Evolutionary conservation across 2,888 invertebrate species (phyloP).

Genomic region (Nineta flava): DNA sequence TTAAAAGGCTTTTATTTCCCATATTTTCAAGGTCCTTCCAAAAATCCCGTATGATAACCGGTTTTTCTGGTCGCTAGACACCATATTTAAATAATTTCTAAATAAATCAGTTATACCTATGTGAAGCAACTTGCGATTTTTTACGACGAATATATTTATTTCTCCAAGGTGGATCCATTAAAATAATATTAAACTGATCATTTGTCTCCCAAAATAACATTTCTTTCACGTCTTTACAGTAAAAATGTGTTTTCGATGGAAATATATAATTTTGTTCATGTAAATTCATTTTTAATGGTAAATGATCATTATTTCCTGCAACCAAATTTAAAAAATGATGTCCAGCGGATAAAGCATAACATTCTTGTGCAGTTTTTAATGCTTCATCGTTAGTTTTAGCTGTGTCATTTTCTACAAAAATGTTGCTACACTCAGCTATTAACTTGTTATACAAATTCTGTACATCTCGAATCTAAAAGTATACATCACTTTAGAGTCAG

Average conservation of each 20-base stretch:
- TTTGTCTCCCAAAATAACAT: constrained; percentile 33
- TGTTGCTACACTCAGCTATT: constrained; percentile 13
- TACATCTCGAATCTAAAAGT: constrained; percentile 12
- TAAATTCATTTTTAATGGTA: constrained; percentile 32
- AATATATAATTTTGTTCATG: constrained; percentile 39
- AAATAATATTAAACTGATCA: constrained; percentile 55
- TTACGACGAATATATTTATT: constrained; percentile 84
- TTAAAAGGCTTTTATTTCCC: too few species aligned
- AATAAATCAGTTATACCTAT: too few species aligned
- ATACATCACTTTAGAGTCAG: constrained; percentile 7
- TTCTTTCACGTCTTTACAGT: constrained; percentile 45
- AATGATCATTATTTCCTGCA: constrained; percentile 40
- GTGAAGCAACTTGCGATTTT: constrained; percentile 30
- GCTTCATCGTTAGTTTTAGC: constrained; percentile 26
- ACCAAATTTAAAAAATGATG: constrained; percentile 21
- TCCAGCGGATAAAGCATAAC: constrained; percentile 25
- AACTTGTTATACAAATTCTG: constrained; percentile 13
- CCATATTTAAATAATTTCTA: too few species aligned
- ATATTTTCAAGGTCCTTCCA: too few species aligned
- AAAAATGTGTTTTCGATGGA: constrained; percentile 49
- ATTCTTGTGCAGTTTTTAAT: constrained; percentile 20
- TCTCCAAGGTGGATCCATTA: constrained; percentile 93
- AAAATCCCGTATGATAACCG: too few species aligned
- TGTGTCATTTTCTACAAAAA: constrained; percentile 9
- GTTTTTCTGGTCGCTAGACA: too few species aligned